Conservation (phyloP, 2,797 vertebrate genomes). For the Hipposideros larvatus region DNA sequence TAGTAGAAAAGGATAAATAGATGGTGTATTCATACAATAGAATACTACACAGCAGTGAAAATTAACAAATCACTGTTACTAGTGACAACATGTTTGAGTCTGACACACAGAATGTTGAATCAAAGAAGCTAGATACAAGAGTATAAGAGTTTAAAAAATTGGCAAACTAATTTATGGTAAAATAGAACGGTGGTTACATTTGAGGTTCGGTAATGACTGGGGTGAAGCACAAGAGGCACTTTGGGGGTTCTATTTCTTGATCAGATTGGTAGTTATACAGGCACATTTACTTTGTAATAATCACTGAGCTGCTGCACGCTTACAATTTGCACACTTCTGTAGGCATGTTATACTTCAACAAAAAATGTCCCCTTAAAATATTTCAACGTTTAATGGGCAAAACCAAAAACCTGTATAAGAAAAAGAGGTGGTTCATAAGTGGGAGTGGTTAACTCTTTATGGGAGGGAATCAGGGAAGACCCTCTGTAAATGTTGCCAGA, state of each 20-base stretch:
- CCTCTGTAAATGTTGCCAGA: neutral
- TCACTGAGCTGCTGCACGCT: neutral
- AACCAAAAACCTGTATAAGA: neutral
- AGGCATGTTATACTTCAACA: neutral
- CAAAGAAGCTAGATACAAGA: neutral
- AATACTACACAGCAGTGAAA: slow-evolving; percentile 6
- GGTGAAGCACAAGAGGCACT: neutral
- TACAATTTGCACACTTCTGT: neutral
- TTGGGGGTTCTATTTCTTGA: neutral
- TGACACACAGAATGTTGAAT: neutral
- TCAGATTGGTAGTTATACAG: neutral
- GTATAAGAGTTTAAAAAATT: neutral
- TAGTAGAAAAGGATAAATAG: neutral
- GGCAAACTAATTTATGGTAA: neutral
- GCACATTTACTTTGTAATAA: neutral
- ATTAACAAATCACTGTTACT: neutral
- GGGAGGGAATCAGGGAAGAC: neutral
- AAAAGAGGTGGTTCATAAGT: neutral
- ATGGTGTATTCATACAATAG: neutral
- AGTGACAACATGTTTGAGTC: neutral
- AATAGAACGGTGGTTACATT: neutral
- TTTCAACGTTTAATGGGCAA: neutral
- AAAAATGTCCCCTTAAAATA: slow-evolving; percentile 1
- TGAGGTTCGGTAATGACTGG: neutral
- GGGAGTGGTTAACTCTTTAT: neutral